A percentile compares a stretch with the other conserved stretches of the same genome.
Evolutionary conservation across 1,140 invertebrate species (phyloP).

Genomic region (Ericerus pela): DNA sequence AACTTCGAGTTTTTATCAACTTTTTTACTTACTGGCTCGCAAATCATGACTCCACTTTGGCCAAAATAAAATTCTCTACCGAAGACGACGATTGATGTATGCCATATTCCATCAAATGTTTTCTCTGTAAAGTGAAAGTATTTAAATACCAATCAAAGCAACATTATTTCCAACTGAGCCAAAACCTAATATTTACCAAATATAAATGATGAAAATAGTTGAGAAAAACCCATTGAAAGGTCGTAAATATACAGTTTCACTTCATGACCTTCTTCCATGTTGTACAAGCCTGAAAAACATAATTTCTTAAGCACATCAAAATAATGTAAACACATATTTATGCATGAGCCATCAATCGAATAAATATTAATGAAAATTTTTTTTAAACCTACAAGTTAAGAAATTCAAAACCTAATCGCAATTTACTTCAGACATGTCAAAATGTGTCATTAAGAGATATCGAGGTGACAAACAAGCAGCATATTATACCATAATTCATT

Average conservation of each 20-base stretch:
- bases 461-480: too few relatives aligned
- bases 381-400: not conserved
- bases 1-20: not conserved
- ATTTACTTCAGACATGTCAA: not conserved
- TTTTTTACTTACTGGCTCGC: slow-evolving; percentile 53
- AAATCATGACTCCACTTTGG: slow-evolving; percentile 54
- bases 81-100: slow-evolving; percentile 70
- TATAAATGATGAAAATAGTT: slow-evolving; percentile 6
- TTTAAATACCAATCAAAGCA: not conserved
- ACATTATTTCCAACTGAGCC: not conserved
- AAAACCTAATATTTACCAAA: slow-evolving; percentile 14
- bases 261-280: slow-evolving; percentile 17
- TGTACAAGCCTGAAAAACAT: too few relatives aligned
- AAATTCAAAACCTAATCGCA: not conserved
- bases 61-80: slow-evolving; percentile 80
- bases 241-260: slow-evolving; percentile 18
- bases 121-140: slow-evolving; percentile 37
- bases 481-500: not conserved
- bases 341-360: not conserved
- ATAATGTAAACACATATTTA: not conserved
- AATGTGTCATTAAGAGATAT: not conserved
- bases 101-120: slow-evolving; percentile 72
- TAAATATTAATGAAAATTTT: not conserved
- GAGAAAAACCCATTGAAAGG: slow-evolving; percentile 14
- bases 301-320: too few relatives aligned